phyloP scores from a whole-genome alignment of 2,888 invertebrate species.

The Folsomia manolachei region DNA sequence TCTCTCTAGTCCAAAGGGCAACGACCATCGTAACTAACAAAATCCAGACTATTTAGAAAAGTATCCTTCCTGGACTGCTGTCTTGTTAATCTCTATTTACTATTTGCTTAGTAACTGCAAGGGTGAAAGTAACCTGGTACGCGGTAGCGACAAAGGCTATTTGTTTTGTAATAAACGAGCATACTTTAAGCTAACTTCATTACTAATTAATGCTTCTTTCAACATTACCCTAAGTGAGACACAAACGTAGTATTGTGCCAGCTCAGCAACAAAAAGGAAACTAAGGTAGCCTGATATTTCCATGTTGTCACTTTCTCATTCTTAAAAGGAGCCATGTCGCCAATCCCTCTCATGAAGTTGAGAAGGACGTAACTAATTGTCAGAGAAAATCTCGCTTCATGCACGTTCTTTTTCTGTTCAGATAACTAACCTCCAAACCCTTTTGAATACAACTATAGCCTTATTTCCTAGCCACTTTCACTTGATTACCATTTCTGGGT shows the following conservation, averaged over 20 bases:
- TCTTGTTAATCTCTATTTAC: conserved; percentile 7
- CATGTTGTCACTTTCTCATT: too few species aligned
- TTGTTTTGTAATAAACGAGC: neutral
- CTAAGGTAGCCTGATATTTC: too few species aligned
- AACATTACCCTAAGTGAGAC: neutral
- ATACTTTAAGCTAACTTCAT: conserved; percentile 15
- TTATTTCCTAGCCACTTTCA: neutral
- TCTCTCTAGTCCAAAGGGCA: neutral
- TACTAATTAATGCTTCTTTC: conserved; percentile 20
- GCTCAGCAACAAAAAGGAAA: neutral
- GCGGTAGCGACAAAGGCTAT: neutral
- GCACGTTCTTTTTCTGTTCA: neutral
- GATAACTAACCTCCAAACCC: too few species aligned
- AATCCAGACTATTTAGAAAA: neutral
- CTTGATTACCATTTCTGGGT: conserved; percentile 15
- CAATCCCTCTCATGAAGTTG: neutral
- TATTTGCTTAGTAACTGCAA: neutral
- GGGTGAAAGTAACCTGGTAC: neutral
- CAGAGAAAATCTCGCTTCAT: conserved; percentile 12
- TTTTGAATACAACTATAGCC: too few species aligned
- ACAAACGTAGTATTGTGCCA: neutral
- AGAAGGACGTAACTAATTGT: conserved; percentile 12
- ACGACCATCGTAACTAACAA: neutral
- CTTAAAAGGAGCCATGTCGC: neutral
- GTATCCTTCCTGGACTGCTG: too few species aligned